Evolutionary conservation across 35 echinoderm and acorn worm species (phyloP).

Genomic region (Apostichopus parvimensis): DNA sequence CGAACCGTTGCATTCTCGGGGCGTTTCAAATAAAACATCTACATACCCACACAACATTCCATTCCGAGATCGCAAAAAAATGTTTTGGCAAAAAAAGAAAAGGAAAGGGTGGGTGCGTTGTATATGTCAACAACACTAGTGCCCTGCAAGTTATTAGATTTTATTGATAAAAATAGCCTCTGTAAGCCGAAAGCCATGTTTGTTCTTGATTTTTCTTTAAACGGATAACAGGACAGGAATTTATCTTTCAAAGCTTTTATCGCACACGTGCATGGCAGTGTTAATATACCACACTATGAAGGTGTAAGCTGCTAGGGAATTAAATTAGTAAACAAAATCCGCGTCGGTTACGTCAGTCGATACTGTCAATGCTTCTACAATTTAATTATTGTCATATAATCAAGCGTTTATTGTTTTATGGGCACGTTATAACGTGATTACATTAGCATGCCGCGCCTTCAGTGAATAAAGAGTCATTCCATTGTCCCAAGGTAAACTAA

Average conservation of each 20-base stretch:
- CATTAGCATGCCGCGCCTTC: not conserved
- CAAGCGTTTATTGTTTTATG: not conserved
- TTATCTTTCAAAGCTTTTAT: slow-evolving; percentile 2
- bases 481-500: too few relatives aligned
- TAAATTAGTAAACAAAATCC: not conserved
- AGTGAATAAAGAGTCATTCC: too few relatives aligned
- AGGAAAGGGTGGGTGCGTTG: not conserved
- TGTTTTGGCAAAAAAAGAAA: not conserved
- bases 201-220: too few relatives aligned
- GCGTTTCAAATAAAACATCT: not conserved
- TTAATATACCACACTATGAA: not conserved
- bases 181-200: not conserved
- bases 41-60: not conserved
- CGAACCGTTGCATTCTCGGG: not conserved
- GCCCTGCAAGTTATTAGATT: not conserved
- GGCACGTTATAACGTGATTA: not conserved
- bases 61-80: not conserved
- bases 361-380: not conserved
- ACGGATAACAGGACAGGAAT: not conserved
- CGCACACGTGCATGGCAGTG: not conserved
- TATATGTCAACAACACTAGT: slow-evolving; percentile 6
- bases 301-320: not conserved
- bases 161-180: not conserved
- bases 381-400: slow-evolving; percentile 5
- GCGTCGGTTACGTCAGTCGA: not conserved